These are phyloP conservation scores for Drosophila hamatofila DNA, from an alignment of 2,888 invertebrate species.

Conservation along the genomic window DNA sequence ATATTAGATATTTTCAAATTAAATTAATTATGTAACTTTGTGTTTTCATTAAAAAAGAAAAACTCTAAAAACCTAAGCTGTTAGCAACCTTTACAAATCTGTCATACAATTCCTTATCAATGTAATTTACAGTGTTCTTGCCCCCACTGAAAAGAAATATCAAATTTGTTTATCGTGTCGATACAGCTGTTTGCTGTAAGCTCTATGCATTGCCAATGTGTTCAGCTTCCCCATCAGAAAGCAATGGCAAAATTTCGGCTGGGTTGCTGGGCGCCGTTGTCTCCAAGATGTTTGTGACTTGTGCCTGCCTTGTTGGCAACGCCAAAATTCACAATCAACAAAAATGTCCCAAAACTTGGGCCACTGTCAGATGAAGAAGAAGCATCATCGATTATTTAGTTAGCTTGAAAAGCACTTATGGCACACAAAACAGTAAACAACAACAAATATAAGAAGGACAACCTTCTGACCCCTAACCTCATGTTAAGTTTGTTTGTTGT, in stretches of 20 bases:
- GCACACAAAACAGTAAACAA: slow-evolving; percentile 43
- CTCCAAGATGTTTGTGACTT: slow-evolving; percentile 38
- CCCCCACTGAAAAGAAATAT: slow-evolving; percentile 14
- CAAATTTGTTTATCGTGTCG: slow-evolving; percentile 61
- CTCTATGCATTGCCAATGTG: slow-evolving; percentile 10
- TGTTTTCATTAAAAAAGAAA: not conserved
- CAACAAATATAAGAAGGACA: slow-evolving; percentile 29
- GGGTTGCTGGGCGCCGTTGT: slow-evolving; percentile 50
- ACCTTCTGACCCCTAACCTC: slow-evolving; percentile 21
- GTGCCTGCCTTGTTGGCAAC: slow-evolving; percentile 26
- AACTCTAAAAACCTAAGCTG: not conserved
- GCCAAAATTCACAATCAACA: slow-evolving; percentile 36
- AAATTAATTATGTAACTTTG: not conserved
- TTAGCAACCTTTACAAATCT: not conserved
- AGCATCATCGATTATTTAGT: slow-evolving; percentile 63
- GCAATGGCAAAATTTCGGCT: not conserved
- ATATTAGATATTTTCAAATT: not conserved
- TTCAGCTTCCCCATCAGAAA: not conserved
- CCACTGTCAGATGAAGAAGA: slow-evolving; percentile 25
- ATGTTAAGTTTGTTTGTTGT: not conserved
- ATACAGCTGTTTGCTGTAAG: slow-evolving; percentile 33
- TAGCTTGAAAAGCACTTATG: slow-evolving; percentile 58
- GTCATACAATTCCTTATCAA: not conserved
- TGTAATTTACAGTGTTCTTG: slow-evolving; percentile 1
- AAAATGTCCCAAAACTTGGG: slow-evolving; percentile 41